Conservation (phyloP, 2,797 vertebrate species). For the Karalla daura region DNA sequence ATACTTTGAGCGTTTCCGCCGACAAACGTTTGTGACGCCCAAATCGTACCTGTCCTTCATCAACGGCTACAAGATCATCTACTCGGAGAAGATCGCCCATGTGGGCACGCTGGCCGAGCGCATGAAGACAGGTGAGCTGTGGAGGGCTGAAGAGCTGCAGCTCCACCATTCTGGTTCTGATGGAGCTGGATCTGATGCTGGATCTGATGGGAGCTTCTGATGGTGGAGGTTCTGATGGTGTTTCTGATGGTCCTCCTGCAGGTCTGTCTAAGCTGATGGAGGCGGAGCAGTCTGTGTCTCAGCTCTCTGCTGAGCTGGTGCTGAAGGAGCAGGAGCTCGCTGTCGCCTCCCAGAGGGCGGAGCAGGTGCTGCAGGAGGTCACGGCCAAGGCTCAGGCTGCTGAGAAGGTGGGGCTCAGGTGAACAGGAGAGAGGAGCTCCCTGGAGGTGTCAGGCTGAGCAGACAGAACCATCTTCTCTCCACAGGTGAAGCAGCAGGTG, state of each 20-base stretch:
- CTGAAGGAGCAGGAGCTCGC: conserved; percentile 86
- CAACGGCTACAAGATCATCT: conserved; percentile 86
- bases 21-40: conserved; percentile 87
- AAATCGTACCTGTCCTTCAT: conserved; percentile 90
- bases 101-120: conserved; percentile 84
- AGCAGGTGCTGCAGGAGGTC: conserved; percentile 85
- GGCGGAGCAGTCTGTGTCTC: conserved; percentile 86
- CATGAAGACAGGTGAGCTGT: conserved; percentile 84
- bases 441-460: neutral
- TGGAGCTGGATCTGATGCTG: neutral
- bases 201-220: neutral
- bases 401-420: conserved; percentile 63
- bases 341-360: conserved; percentile 83
- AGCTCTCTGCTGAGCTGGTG: conserved; percentile 83
- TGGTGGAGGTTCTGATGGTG: too few species aligned
- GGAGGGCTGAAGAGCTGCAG: too few species aligned
- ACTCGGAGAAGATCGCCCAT: conserved; percentile 80
- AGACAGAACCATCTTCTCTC: neutral
- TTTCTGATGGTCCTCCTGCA: conserved; percentile 33
- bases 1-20: conserved; percentile 88
- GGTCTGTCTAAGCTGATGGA: conserved; percentile 89
- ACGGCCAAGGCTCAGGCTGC: conserved; percentile 86
- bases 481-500: conserved; percentile 87
- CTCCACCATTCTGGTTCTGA: too few species aligned
- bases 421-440: neutral